Base-by-base conservation (phyloP, 1,140 invertebrate genomes). In the Psix sp. region DNA sequence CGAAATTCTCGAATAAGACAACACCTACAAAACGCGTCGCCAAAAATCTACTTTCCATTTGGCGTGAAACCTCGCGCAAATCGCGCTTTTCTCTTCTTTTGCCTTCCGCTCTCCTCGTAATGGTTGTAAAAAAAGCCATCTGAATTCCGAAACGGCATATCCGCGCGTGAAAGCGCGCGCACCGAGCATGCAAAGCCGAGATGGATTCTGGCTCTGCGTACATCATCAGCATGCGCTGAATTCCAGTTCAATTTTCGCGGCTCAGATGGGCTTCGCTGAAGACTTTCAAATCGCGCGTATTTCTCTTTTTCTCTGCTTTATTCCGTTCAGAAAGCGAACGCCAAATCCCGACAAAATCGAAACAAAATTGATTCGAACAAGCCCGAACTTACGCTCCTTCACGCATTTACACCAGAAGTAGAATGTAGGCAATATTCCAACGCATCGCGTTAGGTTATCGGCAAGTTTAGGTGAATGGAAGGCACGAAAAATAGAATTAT, bases 231-330 rank as follows among this genome's bases (percentile, higher is more conserved):
- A 54, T 59, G 38, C 56, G 35, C 26, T 57, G 72, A 79, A 81
- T 81, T 80, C 68, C 71, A 73, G 77, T 81, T 81, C 80, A 79
- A 82, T 82, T 80, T 81, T 81, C 77, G 51, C 60, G 49, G 71
- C 60, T 78, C 72, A 76, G 62, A 21, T 24, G 39, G 60, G 63
- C 66, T 78, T 80, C 76, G 36, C 36, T 33, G 51, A 36, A 62
- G 48, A 72, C 57, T 73, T 65, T 68, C 57, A 59, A 54, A 71
- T 66, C 49, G 35, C 49, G 52, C 31, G 45, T 26, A 24, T 54
- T 43, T 40, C 40, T 16, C 60, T 39, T 46, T 45, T 52, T 35
- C 46, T 16, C 11, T 36, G 4, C 20, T 15, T 36, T 21, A 18
- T 62, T 54, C 33, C 45, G 21, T 49, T 42, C 36, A 5, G 29